Evolutionary conservation across 2,888 invertebrate genomes (phyloP), one percentile per base, ranked within the genome.

Genomic region (Heliconius hortense): DNA sequence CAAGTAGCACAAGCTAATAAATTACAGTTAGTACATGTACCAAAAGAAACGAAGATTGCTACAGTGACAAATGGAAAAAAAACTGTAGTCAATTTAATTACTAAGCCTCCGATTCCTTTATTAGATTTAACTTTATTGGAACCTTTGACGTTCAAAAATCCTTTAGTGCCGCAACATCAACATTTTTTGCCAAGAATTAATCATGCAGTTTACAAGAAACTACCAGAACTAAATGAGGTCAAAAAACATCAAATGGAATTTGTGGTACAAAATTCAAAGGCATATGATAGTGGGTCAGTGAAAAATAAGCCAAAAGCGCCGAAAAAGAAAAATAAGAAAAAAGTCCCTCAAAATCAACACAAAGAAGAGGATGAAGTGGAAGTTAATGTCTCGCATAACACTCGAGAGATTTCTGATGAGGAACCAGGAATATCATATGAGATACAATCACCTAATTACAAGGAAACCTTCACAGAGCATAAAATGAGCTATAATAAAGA

Each of bases 131-230:
- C 86, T 77, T 89, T 93, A 68, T 84, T 93, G 59, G 91, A 94
- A 79, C 94, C 94, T 7, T 82, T 94, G 77, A 90, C 89, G 11
- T 94, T 94, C 80, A 89, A 84, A 4, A 94, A 93, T 80, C 93
- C 94, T 7, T 81, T 94, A 43, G 94, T 94, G 24, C 91, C 94
- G 15, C 94, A 94, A 88, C 88, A 93, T 60, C 94, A 94, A 83
- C 93, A 94, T 80, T 94, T 87, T 80, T 85, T 94, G 69, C 94
- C 94, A 13, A 88, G 88, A 83, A 89, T 93, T 74, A 85, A 83
- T 75, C 82, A 88, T 60, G 90, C 89, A 10, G 91, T 87, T 2
- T 92, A 92, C 78, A 84, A 87, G 56, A 89, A 87, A 79, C 82
- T 91, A 21, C 89, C 89, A 8, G 83, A 87, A 77, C 75, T 84